A percentile compares a stretch with the other conserved stretches of the same genome.
Conservation (phyloP, 1,140 invertebrate genomes). For the Solenopsis fugax region DNA sequence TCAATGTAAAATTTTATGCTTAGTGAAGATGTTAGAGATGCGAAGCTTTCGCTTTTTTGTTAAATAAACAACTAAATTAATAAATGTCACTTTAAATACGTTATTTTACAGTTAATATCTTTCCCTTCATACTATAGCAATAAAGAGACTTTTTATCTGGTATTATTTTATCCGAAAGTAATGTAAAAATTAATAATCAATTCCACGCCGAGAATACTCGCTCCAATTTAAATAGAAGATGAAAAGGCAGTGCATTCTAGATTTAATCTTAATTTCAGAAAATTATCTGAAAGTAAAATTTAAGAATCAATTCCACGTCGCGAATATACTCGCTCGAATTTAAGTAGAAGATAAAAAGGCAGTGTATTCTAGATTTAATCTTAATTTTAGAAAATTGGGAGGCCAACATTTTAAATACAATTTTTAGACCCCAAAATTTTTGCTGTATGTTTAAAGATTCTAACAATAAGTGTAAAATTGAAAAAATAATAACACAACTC, state of each 20-base stretch:
- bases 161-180: background rate
- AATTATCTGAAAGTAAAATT: background rate
- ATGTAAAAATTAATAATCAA: background rate
- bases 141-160: background rate
- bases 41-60: background rate
- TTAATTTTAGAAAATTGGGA: background rate
- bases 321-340: background rate
- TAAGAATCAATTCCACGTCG: background rate
- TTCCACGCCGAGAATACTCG: background rate
- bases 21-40: slow-evolving; percentile 29
- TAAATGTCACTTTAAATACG: slow-evolving; percentile 24
- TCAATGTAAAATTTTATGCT: slow-evolving; percentile 33
- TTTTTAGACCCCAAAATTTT: background rate
- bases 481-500: background rate
- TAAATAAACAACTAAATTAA: slow-evolving; percentile 24
- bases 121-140: background rate
- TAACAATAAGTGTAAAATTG: background rate
- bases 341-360: background rate
- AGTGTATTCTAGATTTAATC: background rate
- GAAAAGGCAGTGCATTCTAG: background rate
- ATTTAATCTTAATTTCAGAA: too few species aligned
- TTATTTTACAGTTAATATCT: slow-evolving; percentile 6
- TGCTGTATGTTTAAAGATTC: background rate
- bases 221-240: background rate
- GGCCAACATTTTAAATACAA: background rate